Base-by-base conservation (phyloP, 1,140 invertebrate genomes). In the Lamellibrachia luymesi region DNA sequence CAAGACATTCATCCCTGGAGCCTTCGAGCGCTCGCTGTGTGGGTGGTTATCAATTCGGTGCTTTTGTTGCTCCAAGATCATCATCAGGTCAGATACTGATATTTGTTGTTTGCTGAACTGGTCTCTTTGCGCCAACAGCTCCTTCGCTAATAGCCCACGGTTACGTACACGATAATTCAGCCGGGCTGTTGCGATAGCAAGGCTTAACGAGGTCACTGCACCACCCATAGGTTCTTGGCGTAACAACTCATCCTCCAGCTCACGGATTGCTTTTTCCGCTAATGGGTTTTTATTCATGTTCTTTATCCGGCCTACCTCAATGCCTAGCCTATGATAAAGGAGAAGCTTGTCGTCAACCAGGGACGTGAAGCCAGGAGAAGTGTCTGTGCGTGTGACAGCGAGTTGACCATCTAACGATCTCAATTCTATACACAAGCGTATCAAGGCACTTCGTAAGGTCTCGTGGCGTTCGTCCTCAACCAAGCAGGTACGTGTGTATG, bases 251-350 rank as follows among this genome's bases (percentile, higher is more conserved):
- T 91, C 2, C 27, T 10, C 90, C 8, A 4, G 2, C 50, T 91
- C 50, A 49, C 17, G 90, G 17, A n/a, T 22, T 8, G 8, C 27
- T n/a, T 27, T 91, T 91, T 38, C 38, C 38, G 90, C 90, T 13
- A 91, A 6, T 13, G 90, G 90, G 90, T 91, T 91, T 25, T 91
- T 91, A 50, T 91, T 91, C 27, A 13, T 91, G 22, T 91, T 91
- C 50, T 91, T 91, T 22, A 91, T 22, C 6, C 90, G 90, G 50
- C 90, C 90, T 6, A 91, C 50, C 22, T 8, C 90, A 38, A 38
- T 38, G 38, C 38, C 38, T 38, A 38, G 38, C 38, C 38, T 38
- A 38, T 38, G 38, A 38, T 38, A 38, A 38, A 38, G 38, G 38
- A 38, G 38, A 38, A 38, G 38, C 38, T 38, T 38, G 38, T 38